Base-by-base conservation (phyloP, 2,113 vertebrate genomes). In the Syrmaticus mikado region DNA sequence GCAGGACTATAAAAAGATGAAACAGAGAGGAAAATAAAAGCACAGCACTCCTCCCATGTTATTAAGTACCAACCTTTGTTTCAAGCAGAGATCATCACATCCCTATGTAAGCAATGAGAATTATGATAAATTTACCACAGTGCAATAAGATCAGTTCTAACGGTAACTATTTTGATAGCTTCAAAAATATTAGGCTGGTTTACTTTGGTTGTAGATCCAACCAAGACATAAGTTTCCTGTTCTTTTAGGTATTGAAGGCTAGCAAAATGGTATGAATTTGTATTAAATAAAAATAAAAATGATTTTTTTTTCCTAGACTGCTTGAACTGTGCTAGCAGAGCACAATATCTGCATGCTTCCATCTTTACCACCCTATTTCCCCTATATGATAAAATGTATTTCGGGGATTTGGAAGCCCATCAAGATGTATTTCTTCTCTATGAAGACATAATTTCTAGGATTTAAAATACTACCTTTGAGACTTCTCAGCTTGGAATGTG, bases 51-150 rank as follows among this genome's bases (percentile, higher is more conserved):
- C 25, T 84, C 43, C 55, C 27, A 68, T 32, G 91, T 41, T 58
- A 87, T 85, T 62, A 79, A 92, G 27, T 20, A 75, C 15, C 28
- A 91, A 30, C 4, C 11, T 87, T 86, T 66, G 3, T 46, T 86
- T 93, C 67, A 94, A 71, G 82, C 15, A 77, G 15, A 18, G 30
- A 81, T 89, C 48, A 79, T 30, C 32, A 90, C 84, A 93, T 79
- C 74, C 41, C 17, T 57, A 32, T 34, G 28, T 13, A 38, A 79
- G 14, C n/a, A 86, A 71, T 13, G 27, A 90, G 46, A 77, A 86
- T 11, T 78, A 67, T 16, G 24, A 70, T 62, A 87, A 87, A 91
- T 85, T 89, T 87, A 45, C 34, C 55, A 52, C 45, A 76, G 18
- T 67, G 34, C 20, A 86, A 84, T 64, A 72, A 87, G 91, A 93